Conservation (phyloP, 2,113 vertebrate genomes). For the Onychostoma macrolepis region DNA sequence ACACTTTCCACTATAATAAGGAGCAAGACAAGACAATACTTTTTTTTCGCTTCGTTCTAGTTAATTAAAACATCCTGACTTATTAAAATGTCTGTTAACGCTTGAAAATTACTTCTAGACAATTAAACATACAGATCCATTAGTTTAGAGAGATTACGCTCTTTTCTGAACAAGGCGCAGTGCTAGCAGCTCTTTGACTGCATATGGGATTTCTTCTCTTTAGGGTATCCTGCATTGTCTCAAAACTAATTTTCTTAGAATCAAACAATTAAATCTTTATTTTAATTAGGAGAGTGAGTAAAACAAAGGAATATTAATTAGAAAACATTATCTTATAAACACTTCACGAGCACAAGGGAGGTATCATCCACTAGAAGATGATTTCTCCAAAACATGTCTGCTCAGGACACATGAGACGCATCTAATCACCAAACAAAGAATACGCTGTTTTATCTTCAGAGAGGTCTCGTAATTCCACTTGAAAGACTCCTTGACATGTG, state of each 20-base stretch:
- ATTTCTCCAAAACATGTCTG: slow-evolving; percentile 40
- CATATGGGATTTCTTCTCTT: slow-evolving; percentile 51
- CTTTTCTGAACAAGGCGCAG: slow-evolving; percentile 44
- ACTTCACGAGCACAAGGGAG: slow-evolving; percentile 48
- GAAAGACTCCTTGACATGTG: slow-evolving; percentile 56
- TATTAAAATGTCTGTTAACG: slow-evolving; percentile 52
- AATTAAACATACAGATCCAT: slow-evolving; percentile 54
- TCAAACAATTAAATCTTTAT: slow-evolving; percentile 48
- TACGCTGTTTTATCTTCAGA: slow-evolving; percentile 49
- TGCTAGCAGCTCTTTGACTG: slow-evolving; percentile 36
- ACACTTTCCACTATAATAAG: background rate
- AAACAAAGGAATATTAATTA: slow-evolving; percentile 59
- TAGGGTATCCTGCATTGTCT: slow-evolving; percentile 53
- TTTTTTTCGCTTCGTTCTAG: background rate
- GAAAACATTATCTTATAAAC: slow-evolving; percentile 51
- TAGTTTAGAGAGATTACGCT: slow-evolving; percentile 56
- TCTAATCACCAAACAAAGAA: slow-evolving; percentile 51
- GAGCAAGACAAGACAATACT: background rate
- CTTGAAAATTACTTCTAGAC: slow-evolving; percentile 51
- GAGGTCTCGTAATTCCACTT: slow-evolving; percentile 57
- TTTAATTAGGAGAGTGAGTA: slow-evolving; percentile 51
- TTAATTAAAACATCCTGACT: slow-evolving; percentile 41
- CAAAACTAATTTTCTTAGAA: slow-evolving; percentile 53
- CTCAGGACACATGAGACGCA: slow-evolving; percentile 50
- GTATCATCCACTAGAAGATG: slow-evolving; percentile 35